These are phyloP conservation scores for Horisme vitalbata DNA, from an alignment of 2,888 invertebrate species.

Conservation along the genomic window DNA sequence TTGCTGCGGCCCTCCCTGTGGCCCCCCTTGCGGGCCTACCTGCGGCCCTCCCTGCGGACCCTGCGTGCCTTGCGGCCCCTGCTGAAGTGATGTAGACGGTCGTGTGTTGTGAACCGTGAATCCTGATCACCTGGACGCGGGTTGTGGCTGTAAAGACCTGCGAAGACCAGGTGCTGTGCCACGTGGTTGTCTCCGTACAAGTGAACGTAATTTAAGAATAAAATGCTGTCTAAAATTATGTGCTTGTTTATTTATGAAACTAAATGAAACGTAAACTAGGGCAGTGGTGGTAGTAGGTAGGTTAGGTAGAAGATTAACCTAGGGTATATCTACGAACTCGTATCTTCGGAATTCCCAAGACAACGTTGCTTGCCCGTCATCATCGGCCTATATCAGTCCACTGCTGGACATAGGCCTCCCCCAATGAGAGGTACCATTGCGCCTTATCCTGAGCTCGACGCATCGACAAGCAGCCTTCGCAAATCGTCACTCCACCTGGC, in stretches of 20 bases:
- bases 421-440: too few species aligned
- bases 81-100: conserved; percentile 21
- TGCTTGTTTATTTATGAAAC: background rate
- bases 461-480: too few species aligned
- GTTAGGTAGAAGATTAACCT: too few species aligned
- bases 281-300: too few species aligned
- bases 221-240: conserved; percentile 28
- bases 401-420: too few species aligned
- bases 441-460: too few species aligned
- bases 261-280: too few species aligned
- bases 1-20: conserved; percentile 18
- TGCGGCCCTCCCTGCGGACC: conserved; percentile 15
- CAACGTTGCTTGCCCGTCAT: too few species aligned
- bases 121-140: conserved; percentile 5
- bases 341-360: too few species aligned
- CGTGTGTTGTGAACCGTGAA: conserved; percentile 14
- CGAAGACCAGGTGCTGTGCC: conserved; percentile 14
- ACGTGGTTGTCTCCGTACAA: conserved; percentile 24
- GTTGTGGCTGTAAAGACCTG: conserved; percentile 4
- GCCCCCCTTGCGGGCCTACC: background rate
- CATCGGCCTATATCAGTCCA: too few species aligned
- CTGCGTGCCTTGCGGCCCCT: conserved; percentile 27
- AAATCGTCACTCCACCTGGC: too few species aligned
- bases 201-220: conserved; percentile 38
- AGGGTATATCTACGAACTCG: too few species aligned